Evolutionary conservation across 1,140 invertebrate genomes (phyloP).

Genomic region (Hirudo medicinalis): DNA sequence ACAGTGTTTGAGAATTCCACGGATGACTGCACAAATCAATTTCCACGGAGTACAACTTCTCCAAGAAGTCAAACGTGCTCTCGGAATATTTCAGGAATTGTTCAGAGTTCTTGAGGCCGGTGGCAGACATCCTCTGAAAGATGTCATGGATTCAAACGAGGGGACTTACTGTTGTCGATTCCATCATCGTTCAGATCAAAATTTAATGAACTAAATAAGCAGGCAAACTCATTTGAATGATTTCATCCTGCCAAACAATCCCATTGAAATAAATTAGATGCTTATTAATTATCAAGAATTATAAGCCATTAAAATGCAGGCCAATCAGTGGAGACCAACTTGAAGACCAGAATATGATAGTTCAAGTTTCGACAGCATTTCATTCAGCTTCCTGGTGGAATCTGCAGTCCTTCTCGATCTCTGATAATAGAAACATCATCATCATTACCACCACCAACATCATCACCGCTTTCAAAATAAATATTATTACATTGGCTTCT

Average conservation of each 20-base stretch:
- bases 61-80: background rate
- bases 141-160: too few relatives aligned
- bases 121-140: background rate
- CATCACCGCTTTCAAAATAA: background rate
- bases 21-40: background rate
- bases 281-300: too few relatives aligned
- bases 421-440: background rate
- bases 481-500: background rate
- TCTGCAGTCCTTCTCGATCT: background rate
- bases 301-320: too few relatives aligned
- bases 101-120: background rate
- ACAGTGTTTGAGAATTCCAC: background rate
- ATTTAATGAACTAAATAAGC: too few relatives aligned
- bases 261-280: too few relatives aligned
- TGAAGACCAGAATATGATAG: background rate
- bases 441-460: background rate
- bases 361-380: conserved; percentile 2
- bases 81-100: background rate
- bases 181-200: too few relatives aligned
- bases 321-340: background rate
- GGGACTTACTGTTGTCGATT: too few relatives aligned
- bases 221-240: too few relatives aligned
- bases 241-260: too few relatives aligned
- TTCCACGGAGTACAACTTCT: background rate
- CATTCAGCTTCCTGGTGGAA: background rate